Evolutionary conservation across 2,797 vertebrate species (phyloP).

Genomic region (Apodemus agrarius): DNA sequence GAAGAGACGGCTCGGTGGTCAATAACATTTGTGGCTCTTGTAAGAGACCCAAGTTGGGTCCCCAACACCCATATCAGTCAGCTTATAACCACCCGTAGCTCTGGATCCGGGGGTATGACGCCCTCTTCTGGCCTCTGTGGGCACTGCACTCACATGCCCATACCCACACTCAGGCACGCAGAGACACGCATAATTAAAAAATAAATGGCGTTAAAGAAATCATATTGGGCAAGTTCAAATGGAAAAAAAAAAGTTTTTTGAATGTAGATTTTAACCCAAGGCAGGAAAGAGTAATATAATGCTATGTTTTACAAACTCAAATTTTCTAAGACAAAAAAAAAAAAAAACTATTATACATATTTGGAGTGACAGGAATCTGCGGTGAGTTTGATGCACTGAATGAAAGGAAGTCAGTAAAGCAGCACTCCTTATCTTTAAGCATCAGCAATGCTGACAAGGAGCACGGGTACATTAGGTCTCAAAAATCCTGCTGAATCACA

Average conservation of each 20-base stretch:
- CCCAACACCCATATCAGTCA: neutral
- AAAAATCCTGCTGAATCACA: neutral
- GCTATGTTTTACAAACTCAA: neutral
- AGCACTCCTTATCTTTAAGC: neutral
- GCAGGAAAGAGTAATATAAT: neutral
- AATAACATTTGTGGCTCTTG: neutral
- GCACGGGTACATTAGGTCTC: neutral
- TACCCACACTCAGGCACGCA: neutral
- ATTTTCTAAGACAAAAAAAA: neutral
- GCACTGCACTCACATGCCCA: neutral
- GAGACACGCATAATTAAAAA: neutral
- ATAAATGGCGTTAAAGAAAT: neutral
- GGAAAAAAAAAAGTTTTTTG: neutral
- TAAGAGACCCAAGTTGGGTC: neutral
- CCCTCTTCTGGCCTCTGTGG: neutral
- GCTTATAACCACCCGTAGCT: neutral
- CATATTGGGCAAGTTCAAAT: neutral
- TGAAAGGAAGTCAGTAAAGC: neutral
- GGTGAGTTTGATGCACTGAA: neutral
- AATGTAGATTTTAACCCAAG: neutral
- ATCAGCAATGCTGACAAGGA: neutral
- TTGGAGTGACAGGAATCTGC: neutral
- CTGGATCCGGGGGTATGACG: neutral
- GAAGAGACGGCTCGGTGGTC: neutral
- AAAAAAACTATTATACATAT: neutral